Conservation (phyloP, 1,140 invertebrate species). For the Sinonovacula constricta region DNA sequence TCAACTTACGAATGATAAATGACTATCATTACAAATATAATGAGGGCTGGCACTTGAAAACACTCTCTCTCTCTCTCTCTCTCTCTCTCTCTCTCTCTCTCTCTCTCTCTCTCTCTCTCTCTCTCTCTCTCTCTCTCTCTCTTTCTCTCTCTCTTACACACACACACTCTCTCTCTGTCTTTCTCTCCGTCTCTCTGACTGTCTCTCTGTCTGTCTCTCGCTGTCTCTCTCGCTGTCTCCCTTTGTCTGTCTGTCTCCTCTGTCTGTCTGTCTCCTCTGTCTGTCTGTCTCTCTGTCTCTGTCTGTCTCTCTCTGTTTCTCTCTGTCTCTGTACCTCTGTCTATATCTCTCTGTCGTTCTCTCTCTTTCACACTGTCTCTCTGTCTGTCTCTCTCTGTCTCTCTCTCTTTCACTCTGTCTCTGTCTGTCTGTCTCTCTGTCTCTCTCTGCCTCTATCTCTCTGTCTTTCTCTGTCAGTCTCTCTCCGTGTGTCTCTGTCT, state of each 20-base stretch:
- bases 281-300: constrained; percentile 14
- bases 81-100: neutral
- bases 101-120: neutral
- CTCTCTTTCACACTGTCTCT: neutral
- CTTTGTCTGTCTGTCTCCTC: too few relatives aligned
- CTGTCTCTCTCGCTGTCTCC: neutral
- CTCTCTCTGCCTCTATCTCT: too few relatives aligned
- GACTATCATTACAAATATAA: too few relatives aligned
- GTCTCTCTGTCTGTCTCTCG: constrained; percentile 2
- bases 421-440: neutral
- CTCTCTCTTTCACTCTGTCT: too few relatives aligned
- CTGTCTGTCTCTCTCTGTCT: too few relatives aligned
- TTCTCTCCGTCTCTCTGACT: neutral
- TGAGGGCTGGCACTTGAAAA: too few relatives aligned
- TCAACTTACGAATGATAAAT: too few relatives aligned
- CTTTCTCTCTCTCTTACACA: too few relatives aligned
- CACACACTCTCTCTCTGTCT: neutral
- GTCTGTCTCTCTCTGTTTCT: too few relatives aligned
- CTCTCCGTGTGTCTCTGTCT: neutral
- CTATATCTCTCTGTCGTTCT: too few relatives aligned
- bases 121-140: neutral
- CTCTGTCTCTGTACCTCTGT: too few relatives aligned
- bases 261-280: too few relatives aligned
- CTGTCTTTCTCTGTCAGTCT: neutral
- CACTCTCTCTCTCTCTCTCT: neutral